These are phyloP conservation scores for Diarsia dahlii DNA, from an alignment of 2,888 invertebrate genomes.

Conservation along the genomic window DNA sequence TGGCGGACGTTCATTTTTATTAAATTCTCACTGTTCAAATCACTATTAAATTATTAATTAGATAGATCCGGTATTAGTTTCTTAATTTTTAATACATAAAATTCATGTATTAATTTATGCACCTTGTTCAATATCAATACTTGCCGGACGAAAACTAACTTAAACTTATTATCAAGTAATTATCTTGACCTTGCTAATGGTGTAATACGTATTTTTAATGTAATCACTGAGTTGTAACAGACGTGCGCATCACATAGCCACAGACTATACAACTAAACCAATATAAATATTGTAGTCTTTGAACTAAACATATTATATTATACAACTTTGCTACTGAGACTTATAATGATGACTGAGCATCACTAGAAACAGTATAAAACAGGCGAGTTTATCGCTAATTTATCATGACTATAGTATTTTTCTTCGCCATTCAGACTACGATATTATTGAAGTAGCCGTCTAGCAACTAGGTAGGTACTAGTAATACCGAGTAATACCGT, in stretches of 20 bases:
- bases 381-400: slow-evolving; percentile 35
- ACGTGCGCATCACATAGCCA: slow-evolving; percentile 58
- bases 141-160: slow-evolving; percentile 45
- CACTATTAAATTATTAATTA: slow-evolving; percentile 10
- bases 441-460: slow-evolving; percentile 26
- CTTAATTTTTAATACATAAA: neutral
- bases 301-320: no score
- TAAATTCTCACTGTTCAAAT: slow-evolving; percentile 5
- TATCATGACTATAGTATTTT: slow-evolving; percentile 34
- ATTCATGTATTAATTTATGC: neutral
- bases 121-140: slow-evolving; percentile 20
- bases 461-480: neutral
- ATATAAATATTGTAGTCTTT: no score
- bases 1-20: slow-evolving; percentile 79
- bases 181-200: slow-evolving; percentile 46
- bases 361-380: slow-evolving; percentile 27
- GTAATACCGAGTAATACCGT: slow-evolving; percentile 1
- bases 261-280: slow-evolving; percentile 56
- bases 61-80: neutral
- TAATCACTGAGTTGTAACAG: slow-evolving; percentile 37
- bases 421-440: slow-evolving; percentile 23
- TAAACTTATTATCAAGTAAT: slow-evolving; percentile 43
- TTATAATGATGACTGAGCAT: slow-evolving; percentile 52
- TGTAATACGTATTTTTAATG: slow-evolving; percentile 22
- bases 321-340: slow-evolving; percentile 33